These are phyloP conservation scores for Chinchilla lanigera DNA, from an alignment of 2,113 vertebrate species.

Conservation along the genomic window DNA sequence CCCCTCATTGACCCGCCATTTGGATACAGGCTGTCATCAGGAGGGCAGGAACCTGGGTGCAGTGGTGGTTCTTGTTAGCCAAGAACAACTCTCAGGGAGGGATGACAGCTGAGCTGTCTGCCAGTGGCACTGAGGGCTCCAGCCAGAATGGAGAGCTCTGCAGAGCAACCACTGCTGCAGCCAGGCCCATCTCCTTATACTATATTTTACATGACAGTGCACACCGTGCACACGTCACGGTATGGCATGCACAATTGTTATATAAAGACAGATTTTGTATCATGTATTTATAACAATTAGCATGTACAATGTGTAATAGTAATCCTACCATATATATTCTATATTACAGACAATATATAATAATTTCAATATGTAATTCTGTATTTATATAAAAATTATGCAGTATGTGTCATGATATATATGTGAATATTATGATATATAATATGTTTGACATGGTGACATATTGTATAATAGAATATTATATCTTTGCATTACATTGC, in stretches of 20 bases:
- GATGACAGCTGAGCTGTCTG: background rate
- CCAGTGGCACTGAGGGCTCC: background rate
- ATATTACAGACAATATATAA: background rate
- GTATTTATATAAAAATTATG: background rate
- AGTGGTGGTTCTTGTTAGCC: background rate
- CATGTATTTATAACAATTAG: background rate
- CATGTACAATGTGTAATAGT: background rate
- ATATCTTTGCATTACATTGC: background rate
- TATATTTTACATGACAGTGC: background rate
- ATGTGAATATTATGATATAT: background rate
- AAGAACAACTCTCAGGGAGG: background rate
- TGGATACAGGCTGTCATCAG: background rate
- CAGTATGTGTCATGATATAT: background rate
- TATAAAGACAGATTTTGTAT: background rate
- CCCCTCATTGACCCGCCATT: background rate
- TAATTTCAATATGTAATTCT: background rate
- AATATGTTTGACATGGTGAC: background rate
- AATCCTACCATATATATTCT: background rate
- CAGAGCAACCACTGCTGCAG: no score
- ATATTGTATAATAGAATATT: background rate
- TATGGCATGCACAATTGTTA: background rate
- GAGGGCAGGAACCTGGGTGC: background rate
- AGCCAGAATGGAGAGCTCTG: no score
- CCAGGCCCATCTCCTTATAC: rapidly evolving
- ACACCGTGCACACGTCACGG: background rate